Evolutionary conservation across 2,113 vertebrate genomes (phyloP).

Genomic region (Struthidea cinerea): DNA sequence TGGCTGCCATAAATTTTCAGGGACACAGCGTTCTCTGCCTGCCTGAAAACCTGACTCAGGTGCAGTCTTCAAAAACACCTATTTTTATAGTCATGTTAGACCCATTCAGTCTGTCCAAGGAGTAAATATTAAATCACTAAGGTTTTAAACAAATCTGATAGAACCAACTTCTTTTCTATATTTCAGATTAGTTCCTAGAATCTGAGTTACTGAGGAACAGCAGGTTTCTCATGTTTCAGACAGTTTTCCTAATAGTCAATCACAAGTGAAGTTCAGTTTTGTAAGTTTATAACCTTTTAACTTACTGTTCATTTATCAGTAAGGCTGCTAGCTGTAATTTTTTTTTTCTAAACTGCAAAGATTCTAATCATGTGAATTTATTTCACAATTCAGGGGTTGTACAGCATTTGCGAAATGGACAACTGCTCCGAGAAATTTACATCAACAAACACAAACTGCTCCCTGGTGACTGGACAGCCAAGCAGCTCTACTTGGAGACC

Average conservation of each 20-base stretch:
- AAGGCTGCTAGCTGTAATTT: neutral
- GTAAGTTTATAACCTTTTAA: neutral
- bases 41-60: neutral
- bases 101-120: neutral
- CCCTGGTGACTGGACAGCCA: slow-evolving; percentile 75
- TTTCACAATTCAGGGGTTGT: slow-evolving; percentile 80
- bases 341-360: neutral
- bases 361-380: neutral
- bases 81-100: neutral
- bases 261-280: neutral
- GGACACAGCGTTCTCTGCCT: neutral
- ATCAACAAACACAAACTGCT: slow-evolving; percentile 83
- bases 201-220: neutral
- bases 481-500: slow-evolving; percentile 90
- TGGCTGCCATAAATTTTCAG: neutral
- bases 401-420: slow-evolving; percentile 89
- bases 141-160: neutral
- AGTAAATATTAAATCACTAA: neutral
- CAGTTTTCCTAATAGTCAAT: neutral
- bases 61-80: neutral
- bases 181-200: neutral
- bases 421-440: slow-evolving; percentile 84
- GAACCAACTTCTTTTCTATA: neutral
- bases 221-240: neutral
- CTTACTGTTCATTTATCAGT: neutral